Evolutionary conservation across 2,888 invertebrate species (phyloP).

Genomic region (Coelinius sp.): DNA sequence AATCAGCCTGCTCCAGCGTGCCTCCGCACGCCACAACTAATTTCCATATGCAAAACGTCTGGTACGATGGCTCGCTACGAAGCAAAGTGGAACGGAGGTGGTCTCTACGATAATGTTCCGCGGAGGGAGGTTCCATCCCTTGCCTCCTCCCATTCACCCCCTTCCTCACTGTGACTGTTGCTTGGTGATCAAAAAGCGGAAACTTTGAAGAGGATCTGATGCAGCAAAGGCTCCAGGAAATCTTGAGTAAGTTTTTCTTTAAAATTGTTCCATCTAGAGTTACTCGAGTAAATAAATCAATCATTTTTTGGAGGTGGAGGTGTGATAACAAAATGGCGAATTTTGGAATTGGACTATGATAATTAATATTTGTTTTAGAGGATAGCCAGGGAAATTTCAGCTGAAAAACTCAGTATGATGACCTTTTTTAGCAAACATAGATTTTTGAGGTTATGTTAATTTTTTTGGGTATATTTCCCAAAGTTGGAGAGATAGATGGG

Average conservation of each 20-base stretch:
- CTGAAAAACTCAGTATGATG: neutral
- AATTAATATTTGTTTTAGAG: neutral
- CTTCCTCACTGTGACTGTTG: neutral
- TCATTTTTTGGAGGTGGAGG: neutral
- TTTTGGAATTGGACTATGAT: neutral
- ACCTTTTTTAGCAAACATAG: neutral
- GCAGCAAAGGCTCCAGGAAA: neutral
- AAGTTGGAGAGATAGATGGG: neutral
- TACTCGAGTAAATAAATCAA: neutral
- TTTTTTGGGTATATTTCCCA: neutral
- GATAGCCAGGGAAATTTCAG: neutral
- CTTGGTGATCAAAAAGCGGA: constrained; percentile 13
- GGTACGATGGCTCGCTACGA: constrained; percentile 30
- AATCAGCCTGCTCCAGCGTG: constrained; percentile 37
- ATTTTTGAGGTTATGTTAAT: neutral
- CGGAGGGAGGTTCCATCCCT: neutral
- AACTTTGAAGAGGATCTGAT: constrained; percentile 17
- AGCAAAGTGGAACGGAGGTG: constrained; percentile 49
- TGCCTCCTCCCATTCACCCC: neutral
- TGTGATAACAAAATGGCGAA: neutral
- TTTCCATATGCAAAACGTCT: constrained; percentile 61
- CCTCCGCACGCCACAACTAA: constrained; percentile 47
- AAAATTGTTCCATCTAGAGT: neutral
- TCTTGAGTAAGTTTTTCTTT: neutral
- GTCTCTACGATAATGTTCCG: constrained; percentile 2